phyloP scores from a whole-genome alignment of 2,113 vertebrate species.

The Fregetta grallaria region DNA sequence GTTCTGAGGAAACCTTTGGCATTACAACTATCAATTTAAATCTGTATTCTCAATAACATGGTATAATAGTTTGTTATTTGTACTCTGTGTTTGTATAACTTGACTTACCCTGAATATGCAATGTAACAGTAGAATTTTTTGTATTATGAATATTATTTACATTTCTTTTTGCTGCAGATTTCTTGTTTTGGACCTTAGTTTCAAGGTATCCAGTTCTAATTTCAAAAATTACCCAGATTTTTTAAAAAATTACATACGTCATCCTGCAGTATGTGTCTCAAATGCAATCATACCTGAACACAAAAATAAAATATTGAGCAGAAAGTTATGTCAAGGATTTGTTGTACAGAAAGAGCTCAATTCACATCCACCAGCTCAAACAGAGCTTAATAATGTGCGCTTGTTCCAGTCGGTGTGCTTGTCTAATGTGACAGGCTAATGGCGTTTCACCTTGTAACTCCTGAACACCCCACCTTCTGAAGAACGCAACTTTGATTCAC shows the following conservation, averaged over 20 bases:
- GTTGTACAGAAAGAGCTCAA: not conserved
- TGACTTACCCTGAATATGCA: not conserved
- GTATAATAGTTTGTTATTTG: not conserved
- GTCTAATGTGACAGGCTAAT: not conserved
- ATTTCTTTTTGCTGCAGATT: not conserved
- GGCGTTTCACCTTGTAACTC: not conserved
- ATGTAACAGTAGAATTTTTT: not conserved
- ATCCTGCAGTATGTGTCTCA: not conserved
- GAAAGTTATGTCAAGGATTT: not conserved
- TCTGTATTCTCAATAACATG: not conserved
- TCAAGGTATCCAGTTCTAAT: not conserved
- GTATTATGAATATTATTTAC: not conserved
- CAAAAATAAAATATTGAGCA: not conserved
- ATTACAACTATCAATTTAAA: not conserved
- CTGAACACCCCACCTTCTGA: not conserved
- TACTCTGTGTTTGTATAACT: not conserved
- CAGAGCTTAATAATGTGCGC: not conserved
- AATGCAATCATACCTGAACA: not conserved
- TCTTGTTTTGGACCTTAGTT: not conserved
- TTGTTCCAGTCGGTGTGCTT: not conserved
- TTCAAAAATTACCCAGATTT: not conserved
- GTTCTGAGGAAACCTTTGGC: not conserved
- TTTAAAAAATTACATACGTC: not conserved
- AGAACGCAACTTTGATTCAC: not conserved
- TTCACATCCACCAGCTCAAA: not conserved